Conservation (phyloP, 2,797 vertebrate genomes). For the Enoplosus armatus region DNA sequence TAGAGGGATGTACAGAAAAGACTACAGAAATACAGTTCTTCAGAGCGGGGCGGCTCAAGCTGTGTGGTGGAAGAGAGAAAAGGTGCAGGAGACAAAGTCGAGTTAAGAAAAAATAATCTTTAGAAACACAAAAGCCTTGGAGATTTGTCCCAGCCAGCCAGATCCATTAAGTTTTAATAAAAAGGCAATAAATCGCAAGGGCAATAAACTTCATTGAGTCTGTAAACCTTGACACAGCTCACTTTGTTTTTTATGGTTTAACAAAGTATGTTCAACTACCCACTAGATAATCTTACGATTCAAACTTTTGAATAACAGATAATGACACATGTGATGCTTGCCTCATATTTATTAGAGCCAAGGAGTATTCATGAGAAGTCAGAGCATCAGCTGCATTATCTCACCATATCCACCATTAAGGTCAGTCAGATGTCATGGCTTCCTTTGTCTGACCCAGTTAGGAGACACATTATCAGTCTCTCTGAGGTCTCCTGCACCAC, state of each 20-base stretch:
- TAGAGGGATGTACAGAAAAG: conserved; percentile 42
- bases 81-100: conserved; percentile 1
- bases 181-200: conserved; percentile 32
- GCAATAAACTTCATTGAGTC: conserved; percentile 50
- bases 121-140: conserved; percentile 49
- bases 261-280: conserved; percentile 17
- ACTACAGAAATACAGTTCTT: conserved; percentile 43
- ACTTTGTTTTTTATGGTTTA: conserved; percentile 46
- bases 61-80: conserved; percentile 1
- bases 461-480: conserved; percentile 50
- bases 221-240: conserved; percentile 42
- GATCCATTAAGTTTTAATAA: conserved; percentile 68
- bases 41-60: conserved; percentile 18
- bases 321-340: not conserved
- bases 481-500: conserved; percentile 51
- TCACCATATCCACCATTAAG: conserved; percentile 42
- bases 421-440: conserved; percentile 50
- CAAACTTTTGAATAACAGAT: conserved; percentile 11
- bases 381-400: not conserved
- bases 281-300: conserved; percentile 18
- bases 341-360: not conserved
- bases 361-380: not conserved
- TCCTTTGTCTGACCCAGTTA: conserved; percentile 64
- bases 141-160: conserved; percentile 26
- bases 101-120: conserved; percentile 37